Evolutionary conservation across 2,113 vertebrate genomes (phyloP), one percentile per base, ranked within the genome.

Genomic region (Helogale parvula): DNA sequence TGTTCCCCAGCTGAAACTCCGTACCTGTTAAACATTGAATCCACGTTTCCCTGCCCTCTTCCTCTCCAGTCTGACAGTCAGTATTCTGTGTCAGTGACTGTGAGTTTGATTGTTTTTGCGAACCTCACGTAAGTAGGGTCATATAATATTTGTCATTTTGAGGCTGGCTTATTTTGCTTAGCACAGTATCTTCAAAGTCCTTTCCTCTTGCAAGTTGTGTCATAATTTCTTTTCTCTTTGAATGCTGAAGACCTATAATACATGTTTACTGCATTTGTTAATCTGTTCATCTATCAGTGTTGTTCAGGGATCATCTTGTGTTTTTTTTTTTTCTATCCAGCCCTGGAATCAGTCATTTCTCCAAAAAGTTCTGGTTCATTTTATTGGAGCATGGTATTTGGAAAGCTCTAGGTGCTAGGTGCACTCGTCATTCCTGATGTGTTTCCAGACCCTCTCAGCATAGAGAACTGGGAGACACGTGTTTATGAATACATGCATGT

Each of bases 291-390:
- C 21, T 35, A 31, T 8, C 41, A 16, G 13, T 41, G 0, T 72
- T 77, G 13, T 68, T 89, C 38, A 11, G 87, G 12, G 21, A 47
- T 66, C 54, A 19, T 65, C 45, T 87, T 68, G 1, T 81, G 29
- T 33, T 92, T 93, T 96, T 57, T 93, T 96, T 57, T 57, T 35
- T 92, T 92, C 41, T 93, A 10, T n/a, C 41, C 5, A 82, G 27
- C 6, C 23, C 63, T 90, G 25, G 50, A 93, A 54, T 95, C 71
- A 81, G 1, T 14, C 9, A 57, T 93, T 91, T 94, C 60, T 68
- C 38, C 7, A 50, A 15, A 41, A 96, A 93, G 9, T 45, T 89
- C 19, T 66, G 14, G 14, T 54, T 66, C 29, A 15, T 93, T 96
- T 85, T 69, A 50, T 68, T 89, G 33, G 79, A 82, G n/a, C 45